These are phyloP conservation scores for Porites evermanni DNA, from an alignment of 92 coral and sea anemone genomes.

Conservation along the genomic window DNA sequence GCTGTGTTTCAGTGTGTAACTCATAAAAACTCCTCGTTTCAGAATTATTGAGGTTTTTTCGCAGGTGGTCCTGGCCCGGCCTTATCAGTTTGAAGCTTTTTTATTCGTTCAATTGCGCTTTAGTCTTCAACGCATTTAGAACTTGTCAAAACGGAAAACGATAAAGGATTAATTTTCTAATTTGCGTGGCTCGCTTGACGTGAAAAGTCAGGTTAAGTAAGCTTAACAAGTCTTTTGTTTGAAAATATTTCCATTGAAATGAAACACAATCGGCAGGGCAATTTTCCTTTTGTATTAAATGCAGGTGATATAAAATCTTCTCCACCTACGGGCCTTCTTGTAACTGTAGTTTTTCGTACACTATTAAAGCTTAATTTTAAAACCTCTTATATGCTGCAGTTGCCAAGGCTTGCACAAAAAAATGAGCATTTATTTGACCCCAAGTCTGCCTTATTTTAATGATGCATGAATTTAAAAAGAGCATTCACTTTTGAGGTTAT, in stretches of 20 bases:
- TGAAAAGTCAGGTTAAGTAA: neutral
- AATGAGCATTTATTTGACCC: neutral
- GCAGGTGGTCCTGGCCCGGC: constrained; percentile 28
- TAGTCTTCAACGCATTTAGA: neutral
- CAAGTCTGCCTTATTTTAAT: too few relatives aligned
- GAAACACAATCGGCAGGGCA: neutral
- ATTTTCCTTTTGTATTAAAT: neutral
- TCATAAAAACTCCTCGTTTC: neutral
- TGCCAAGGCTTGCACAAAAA: neutral
- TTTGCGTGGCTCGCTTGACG: neutral
- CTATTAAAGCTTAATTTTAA: too few relatives aligned
- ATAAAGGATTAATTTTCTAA: neutral
- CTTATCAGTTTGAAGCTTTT: neutral
- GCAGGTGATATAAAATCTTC: neutral
- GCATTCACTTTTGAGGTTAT: neutral
- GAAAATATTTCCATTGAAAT: neutral
- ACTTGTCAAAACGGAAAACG: neutral
- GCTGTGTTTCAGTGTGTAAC: neutral
- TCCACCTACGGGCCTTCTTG: neutral
- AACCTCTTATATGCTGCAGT: neutral
- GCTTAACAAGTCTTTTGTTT: neutral
- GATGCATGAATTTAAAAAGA: neutral
- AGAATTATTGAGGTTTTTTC: neutral
- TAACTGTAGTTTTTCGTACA: neutral
- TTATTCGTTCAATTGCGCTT: neutral